phyloP scores from a whole-genome alignment of 1,140 invertebrate genomes.

The Theocolax elegans region DNA sequence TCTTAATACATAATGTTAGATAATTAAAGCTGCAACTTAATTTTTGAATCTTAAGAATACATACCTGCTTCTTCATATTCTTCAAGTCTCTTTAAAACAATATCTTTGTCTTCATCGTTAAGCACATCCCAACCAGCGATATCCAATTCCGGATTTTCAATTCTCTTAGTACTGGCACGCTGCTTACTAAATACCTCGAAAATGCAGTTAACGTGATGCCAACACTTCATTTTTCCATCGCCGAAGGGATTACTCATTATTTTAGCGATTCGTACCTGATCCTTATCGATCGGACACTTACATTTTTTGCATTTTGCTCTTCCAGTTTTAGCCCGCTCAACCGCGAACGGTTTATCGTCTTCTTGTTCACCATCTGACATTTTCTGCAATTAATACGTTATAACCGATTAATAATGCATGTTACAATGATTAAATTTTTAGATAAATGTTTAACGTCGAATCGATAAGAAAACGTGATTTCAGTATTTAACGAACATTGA shows the following conservation, averaged over 20 bases:
- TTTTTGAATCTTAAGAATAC: no score
- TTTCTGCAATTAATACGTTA: neutral
- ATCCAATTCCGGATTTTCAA: slow-evolving; percentile 80
- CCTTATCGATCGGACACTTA: slow-evolving; percentile 82
- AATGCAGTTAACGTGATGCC: slow-evolving; percentile 84
- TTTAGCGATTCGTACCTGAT: slow-evolving; percentile 79
- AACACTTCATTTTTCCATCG: slow-evolving; percentile 87
- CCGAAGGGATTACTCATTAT: slow-evolving; percentile 82
- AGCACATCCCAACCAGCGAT: slow-evolving; percentile 81
- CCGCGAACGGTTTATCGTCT: slow-evolving; percentile 72
- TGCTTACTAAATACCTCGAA: slow-evolving; percentile 84
- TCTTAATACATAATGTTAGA: no score
- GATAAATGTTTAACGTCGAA: no score
- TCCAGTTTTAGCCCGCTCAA: slow-evolving; percentile 83
- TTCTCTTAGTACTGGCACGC: slow-evolving; percentile 82
- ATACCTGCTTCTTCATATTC: slow-evolving; percentile 69
- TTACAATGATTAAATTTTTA: no score
- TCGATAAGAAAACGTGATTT: no score
- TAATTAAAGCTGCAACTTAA: no score
- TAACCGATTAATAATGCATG: neutral
- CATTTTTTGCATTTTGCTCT: slow-evolving; percentile 89
- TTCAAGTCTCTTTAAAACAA: slow-evolving; percentile 72
- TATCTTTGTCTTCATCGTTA: slow-evolving; percentile 74
- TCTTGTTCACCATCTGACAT: slow-evolving; percentile 42
- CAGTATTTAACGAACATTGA: no score